Evolutionary conservation across 2,797 vertebrate genomes (phyloP).

Genomic region (Anguilla anguilla): DNA sequence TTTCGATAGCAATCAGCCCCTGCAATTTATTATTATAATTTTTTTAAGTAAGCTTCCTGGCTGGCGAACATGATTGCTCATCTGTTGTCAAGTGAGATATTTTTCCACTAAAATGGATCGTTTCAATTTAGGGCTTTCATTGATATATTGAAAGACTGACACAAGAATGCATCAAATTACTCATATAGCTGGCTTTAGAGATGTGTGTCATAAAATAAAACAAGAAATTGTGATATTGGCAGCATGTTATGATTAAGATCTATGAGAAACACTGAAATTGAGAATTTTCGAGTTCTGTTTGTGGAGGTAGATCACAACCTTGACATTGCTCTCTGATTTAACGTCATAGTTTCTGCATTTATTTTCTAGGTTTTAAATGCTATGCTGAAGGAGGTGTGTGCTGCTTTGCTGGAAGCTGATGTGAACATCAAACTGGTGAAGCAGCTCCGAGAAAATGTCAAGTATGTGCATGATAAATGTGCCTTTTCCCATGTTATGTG

Average conservation of each 20-base stretch:
- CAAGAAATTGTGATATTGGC: neutral
- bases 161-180: neutral
- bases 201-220: neutral
- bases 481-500: neutral
- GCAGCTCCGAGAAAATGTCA: constrained; percentile 96
- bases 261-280: neutral
- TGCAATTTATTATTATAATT: neutral
- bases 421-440: constrained; percentile 98
- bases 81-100: neutral
- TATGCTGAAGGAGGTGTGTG: constrained; percentile 98
- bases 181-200: neutral
- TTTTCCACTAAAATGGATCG: neutral
- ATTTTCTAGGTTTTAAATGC: constrained; percentile 88
- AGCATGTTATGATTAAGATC: neutral
- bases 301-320: neutral
- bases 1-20: neutral
- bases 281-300: neutral
- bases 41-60: neutral
- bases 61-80: neutral
- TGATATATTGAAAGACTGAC: neutral
- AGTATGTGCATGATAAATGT: constrained; percentile 68
- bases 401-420: constrained; percentile 93
- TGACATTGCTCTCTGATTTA: neutral
- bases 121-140: neutral
- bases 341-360: constrained; percentile 4